Evolutionary conservation across 1,140 invertebrate species (phyloP).

Genomic region (Aphaenogaster rudis): DNA sequence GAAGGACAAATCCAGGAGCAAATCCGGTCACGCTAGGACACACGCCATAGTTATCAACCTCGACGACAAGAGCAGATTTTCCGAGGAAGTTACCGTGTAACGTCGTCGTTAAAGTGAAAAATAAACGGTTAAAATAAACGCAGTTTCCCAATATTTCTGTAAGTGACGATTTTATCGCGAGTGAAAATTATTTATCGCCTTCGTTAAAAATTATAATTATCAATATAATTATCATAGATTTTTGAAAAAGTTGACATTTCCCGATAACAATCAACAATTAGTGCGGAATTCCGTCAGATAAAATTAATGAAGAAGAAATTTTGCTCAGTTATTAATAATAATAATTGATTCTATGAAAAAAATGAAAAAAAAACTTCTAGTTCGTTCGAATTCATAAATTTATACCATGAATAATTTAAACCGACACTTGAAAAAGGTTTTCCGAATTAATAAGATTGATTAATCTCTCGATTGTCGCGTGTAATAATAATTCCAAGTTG

Average conservation of each 20-base stretch:
- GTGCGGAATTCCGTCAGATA: neutral
- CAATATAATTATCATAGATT: neutral
- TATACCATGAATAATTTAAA: constrained; percentile 23
- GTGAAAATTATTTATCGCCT: constrained; percentile 9
- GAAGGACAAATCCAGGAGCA: constrained; percentile 84
- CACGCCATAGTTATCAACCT: constrained; percentile 92
- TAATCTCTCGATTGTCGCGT: neutral
- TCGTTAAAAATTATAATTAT: neutral
- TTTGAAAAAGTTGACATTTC: neutral
- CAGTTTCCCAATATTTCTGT: neutral
- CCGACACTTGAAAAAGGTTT: neutral
- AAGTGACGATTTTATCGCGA: neutral
- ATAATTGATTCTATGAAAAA: neutral
- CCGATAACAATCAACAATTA: neutral
- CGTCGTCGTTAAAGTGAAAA: constrained; percentile 3
- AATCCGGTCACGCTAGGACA: constrained; percentile 90
- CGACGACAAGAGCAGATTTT: constrained; percentile 93
- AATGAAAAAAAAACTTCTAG: neutral
- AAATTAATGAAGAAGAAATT: constrained; percentile 19
- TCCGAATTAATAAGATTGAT: constrained; percentile 2
- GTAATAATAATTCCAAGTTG: constrained; percentile 25
- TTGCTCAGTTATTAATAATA: neutral
- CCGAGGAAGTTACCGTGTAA: constrained; percentile 93
- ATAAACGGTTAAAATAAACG: constrained; percentile 24
- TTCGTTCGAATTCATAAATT: constrained; percentile 30